Evolutionary conservation across 1,140 invertebrate genomes (phyloP), one percentile per base, ranked within the genome.

Genomic region (Kradibia gibbosae): DNA sequence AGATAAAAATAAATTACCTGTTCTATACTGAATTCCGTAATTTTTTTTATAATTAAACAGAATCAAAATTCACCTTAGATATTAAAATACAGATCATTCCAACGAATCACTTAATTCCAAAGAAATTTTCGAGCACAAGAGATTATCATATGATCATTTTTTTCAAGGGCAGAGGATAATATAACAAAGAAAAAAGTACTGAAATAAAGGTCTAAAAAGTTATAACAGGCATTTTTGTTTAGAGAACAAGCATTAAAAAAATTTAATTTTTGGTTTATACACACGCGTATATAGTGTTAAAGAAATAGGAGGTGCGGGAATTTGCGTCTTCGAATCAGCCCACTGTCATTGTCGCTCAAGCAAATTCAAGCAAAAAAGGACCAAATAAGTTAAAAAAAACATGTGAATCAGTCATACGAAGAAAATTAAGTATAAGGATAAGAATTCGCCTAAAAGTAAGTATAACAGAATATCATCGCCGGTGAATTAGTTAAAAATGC

Each of bases 161-260:
- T 2, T 1, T 3, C 13, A 39, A 39, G 62, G 62, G 39, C 39
- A 17, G 62, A 67, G n/a, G 4, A 15, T 36, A 20, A 39, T 17
- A 67, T 67, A 39, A 34, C 34, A 22, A 36, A 67, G 36, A 67
- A n/a, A 67, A 39, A 36, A n/a, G 8, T 3, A 20, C 15, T 13
- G 36, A 36, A 65, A 62, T 62, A 62, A 62, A 62, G 57, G 57
- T 13, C 45, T 17, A 50, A 53, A 15, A 62, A 82, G 87, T 87
- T 86, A 86, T 86, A 84, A 84, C 80, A 81, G 80, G 75, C 73
- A 82, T 83, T 86, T 85, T 72, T 42, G 62, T 77, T 85, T 85
- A 83, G 83, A 85, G 83, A 71, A 71, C 48, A 45, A 79, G 67
- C 70, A 86, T 86, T 85, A 86, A 73, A 86, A n/a, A 87, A 87